Conservation (phyloP, 2,797 vertebrate genomes). For the Accipiter minullus region DNA sequence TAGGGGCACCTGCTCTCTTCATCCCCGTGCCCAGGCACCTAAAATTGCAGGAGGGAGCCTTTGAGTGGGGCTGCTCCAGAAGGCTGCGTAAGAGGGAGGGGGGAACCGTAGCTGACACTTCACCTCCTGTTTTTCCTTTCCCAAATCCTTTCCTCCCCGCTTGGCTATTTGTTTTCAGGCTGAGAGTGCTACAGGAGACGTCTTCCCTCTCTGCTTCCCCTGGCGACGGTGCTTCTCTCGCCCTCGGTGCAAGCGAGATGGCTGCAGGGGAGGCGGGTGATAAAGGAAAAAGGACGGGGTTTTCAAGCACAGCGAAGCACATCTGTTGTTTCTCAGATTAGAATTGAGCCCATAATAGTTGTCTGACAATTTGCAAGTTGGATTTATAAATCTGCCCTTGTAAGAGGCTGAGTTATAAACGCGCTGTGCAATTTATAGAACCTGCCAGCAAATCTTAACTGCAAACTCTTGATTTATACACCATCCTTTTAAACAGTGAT, state of each 20-base stretch:
- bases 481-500: slow-evolving; percentile 48
- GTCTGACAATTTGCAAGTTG: slow-evolving; percentile 68
- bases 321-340: slow-evolving; percentile 67
- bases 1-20: neutral
- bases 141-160: neutral
- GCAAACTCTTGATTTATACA: slow-evolving; percentile 65
- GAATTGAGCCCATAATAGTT: slow-evolving; percentile 48
- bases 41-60: neutral
- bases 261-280: neutral
- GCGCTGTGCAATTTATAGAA: slow-evolving; percentile 65
- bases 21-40: too few relatives aligned
- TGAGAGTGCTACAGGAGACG: neutral
- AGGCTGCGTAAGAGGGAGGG: neutral
- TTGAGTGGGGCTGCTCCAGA: neutral
- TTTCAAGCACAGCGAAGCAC: neutral
- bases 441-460: slow-evolving; percentile 61
- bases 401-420: slow-evolving; percentile 62
- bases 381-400: slow-evolving; percentile 70
- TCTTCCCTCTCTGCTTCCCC: neutral
- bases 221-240: neutral
- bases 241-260: neutral
- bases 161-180: neutral
- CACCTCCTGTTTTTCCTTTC: neutral
- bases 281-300: neutral
- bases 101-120: neutral